Conservation (phyloP, 2,113 vertebrate genomes). For the Calonectris borealis region DNA sequence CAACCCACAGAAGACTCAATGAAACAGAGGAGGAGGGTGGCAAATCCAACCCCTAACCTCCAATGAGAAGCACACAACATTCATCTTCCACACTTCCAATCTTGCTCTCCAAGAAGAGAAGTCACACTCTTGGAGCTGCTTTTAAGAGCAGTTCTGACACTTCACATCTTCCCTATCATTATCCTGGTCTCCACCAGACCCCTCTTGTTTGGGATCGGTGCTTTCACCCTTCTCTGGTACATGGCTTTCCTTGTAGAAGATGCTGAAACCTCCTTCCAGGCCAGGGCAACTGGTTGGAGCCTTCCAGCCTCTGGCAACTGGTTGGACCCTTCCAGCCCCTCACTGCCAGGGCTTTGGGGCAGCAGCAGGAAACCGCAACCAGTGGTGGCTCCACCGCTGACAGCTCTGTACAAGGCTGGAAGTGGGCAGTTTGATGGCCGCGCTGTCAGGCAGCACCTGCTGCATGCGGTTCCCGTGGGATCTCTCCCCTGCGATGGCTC, state of each 20-base stretch:
- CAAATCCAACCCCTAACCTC: not conserved
- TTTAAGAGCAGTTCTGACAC: not conserved
- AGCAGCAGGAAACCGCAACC: not conserved
- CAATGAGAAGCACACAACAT: not conserved
- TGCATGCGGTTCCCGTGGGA: not conserved
- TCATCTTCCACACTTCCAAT: not conserved
- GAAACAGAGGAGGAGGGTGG: not conserved
- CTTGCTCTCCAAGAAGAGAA: not conserved
- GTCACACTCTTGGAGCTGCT: not conserved
- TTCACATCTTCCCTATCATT: not conserved
- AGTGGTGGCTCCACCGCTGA: accelerated
- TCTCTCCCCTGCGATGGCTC: not conserved
- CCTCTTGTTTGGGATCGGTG: not conserved
- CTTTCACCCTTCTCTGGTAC: not conserved
- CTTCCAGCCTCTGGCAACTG: not conserved
- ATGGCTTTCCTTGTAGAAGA: not conserved
- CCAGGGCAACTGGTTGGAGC: not conserved
- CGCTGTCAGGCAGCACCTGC: not conserved
- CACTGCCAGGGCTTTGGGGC: not conserved
- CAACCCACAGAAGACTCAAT: not conserved
- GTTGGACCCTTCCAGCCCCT: not conserved
- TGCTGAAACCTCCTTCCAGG: not conserved
- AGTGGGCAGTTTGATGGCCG: not conserved
- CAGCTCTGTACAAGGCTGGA: not conserved
- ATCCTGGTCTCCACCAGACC: not conserved